Base-by-base conservation (phyloP, 2,797 vertebrate genomes). In the Periparus ater region DNA sequence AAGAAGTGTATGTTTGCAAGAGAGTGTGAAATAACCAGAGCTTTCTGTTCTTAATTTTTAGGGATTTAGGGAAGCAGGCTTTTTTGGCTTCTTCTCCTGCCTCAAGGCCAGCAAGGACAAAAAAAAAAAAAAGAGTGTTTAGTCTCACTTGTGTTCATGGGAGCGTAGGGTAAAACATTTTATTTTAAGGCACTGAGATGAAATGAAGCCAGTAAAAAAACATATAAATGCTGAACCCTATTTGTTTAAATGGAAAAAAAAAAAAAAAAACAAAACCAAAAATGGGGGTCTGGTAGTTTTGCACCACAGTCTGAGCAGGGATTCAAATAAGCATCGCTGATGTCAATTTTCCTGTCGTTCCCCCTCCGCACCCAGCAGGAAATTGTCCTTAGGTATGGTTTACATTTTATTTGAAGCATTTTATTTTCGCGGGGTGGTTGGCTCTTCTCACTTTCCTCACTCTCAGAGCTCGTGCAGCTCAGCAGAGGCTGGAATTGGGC, bases 351-450 rank as follows among this genome's bases (percentile, higher is more conserved):
- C 87, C n/a, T 48, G 76, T 73, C 27, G 0, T 53, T 50, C 63
- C 48, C 38, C 9, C 45, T 91, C 57, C 51, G 65, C 34, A 75
- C 73, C 44, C 86, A 86, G 53, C 50, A 79, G 81, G 91, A 82
- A 89, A 25, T 18, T 74, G 77, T 90, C 87, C 84, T 72, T 96
- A 53, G 71, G 42, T 66, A 8, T 47, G 70, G n/a, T 85, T 96
- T 77, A 72, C 62, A 60, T 38, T 67, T 88, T 94, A 76, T 62
- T 88, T 92, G 74, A 91, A 95, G 44, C 1, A 11, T 48, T 96
- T 96, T 91, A n/a, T 92, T 97, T 96, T 95, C 86, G 50, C 60
- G 27, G 76, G 73, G 75, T 90, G 89, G 72, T 93, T 95, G 29
- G 3, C 67, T 72, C 65, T 17, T 76, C 61, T 57, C 40, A 4